Evolutionary conservation across 2,888 invertebrate genomes (phyloP), one percentile per base, ranked within the genome.

Genomic region (Electrophaes corylata): DNA sequence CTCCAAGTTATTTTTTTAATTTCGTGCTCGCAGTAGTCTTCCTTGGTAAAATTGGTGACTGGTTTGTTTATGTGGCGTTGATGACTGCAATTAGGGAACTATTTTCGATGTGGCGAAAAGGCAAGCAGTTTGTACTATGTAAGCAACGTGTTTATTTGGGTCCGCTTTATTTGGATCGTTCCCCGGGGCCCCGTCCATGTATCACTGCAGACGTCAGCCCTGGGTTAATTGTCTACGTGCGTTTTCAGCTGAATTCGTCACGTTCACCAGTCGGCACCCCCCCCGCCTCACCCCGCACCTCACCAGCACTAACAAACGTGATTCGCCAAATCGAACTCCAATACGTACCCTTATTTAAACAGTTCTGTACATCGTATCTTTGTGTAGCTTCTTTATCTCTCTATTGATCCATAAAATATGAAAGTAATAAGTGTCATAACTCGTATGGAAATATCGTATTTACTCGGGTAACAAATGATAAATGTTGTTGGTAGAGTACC

Each of bases 221-320:
- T 59, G 76, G 75, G 85, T 85, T 88, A 88, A 88, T 88, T 86
- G 86, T 81, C 83, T 87, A 86, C 88, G 88, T 87, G 87, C 84
- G 86, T 83, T 86, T 83, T 81, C 81, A 83, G 77, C 77, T 70
- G 81, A 81, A 82, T 81, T 79, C 80, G 84, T 85, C 84, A 86
- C 88, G 86, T 86, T 76, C 81, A 56, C 65, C 60, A 67, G 68
- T 70, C 71, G 69, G 67, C 69, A 65, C 68, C 67, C 70, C 69
- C 65, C 60, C n/a, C 39, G 14, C 60, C 69, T 3, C 20, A 66
- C 70, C 66, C 63, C 45, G 41, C 60, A 46, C 54, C 64, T 51
- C 66, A 37, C 43, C 49, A 23, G 43, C 69, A 71, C 76, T 78
- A 75, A 77, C 76, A 78, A 77, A 79, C 75, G 73, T 75, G 65